Evolutionary conservation across 2,113 vertebrate species (phyloP), one percentile per base, ranked within the genome.

Genomic region (Actenoides lindsayi): DNA sequence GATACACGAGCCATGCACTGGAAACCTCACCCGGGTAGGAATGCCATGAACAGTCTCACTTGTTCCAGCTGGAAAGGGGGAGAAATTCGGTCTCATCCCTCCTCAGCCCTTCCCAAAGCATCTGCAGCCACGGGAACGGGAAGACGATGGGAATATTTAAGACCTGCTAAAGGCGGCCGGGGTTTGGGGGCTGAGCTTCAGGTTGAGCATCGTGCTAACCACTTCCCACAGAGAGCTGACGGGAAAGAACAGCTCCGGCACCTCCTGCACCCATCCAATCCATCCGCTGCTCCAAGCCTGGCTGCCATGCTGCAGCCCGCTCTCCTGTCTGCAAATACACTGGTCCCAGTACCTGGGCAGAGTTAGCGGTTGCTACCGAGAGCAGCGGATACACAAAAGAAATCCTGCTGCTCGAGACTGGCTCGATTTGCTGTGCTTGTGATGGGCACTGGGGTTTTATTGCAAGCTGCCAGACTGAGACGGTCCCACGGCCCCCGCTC

Each of bases 321-420:
- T 4, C n/a, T 69, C n/a, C 37, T 13, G 53, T 13, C 67, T n/a
- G 54, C 50, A 44, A 35, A 65, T 1, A 0, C 35, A 15, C 31
- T 48, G 2, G 2, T 17, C 41, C 46, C 2, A 1, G 8, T 33
- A 9, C 27, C 51, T 54, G 10, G 56, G 21, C 46, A 23, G 33
- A 27, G n/a, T 1, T 18, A 16, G 21, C 0, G 37, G 18, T 5
- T 1, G 9, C 68, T 14, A 8, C 14, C 0, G 1, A 21, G 63
- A 24, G 59, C 2, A 15, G 53, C 4, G 1, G 18, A 8, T 0
- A 3, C 14, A 24, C 42, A 8, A 23, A 42, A 69, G 8, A 23
- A 18, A 54, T 42, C 41, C 21, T 71, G 48, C 83, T 48, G 75
- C 73, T 13, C 0, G 33, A 53, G 86, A 25, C 28, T 0, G 60